phyloP scores from a whole-genome alignment of 2,888 invertebrate genomes.

The Pharmacophagus antenor region DNA sequence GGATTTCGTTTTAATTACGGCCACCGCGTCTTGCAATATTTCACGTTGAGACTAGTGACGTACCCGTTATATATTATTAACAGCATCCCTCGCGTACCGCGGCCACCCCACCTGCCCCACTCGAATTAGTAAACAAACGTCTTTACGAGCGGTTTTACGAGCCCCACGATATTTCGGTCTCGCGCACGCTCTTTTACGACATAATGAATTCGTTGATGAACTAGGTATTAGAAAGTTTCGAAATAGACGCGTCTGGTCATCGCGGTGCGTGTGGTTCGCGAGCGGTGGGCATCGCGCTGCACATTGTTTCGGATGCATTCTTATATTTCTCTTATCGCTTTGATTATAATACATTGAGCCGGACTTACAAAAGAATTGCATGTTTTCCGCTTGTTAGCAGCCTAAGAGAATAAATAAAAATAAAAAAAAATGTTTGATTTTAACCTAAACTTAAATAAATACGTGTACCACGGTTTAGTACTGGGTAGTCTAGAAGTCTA shows the following conservation, averaged over 20 bases:
- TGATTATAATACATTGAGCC: too few species aligned
- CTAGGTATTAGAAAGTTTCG: slow-evolving; percentile 78
- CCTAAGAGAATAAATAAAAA: too few species aligned
- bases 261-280: slow-evolving; percentile 37
- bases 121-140: slow-evolving; percentile 81
- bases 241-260: slow-evolving; percentile 76
- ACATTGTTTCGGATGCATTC: neutral
- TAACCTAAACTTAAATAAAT: too few species aligned
- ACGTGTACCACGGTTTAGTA: too few species aligned
- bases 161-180: slow-evolving; percentile 79
- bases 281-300: neutral
- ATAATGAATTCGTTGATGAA: slow-evolving; percentile 82
- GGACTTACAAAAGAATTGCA: too few species aligned
- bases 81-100: slow-evolving; percentile 65
- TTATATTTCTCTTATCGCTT: neutral
- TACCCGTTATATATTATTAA: slow-evolving; percentile 52
- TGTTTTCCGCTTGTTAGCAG: too few species aligned
- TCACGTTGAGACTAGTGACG: slow-evolving; percentile 28
- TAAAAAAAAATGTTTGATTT: too few species aligned
- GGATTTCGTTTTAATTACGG: slow-evolving; percentile 2
- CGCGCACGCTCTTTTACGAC: slow-evolving; percentile 77
- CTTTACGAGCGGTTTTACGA: slow-evolving; percentile 80
- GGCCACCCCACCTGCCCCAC: slow-evolving; percentile 74
- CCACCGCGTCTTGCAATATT: slow-evolving; percentile 6
- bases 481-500: too few species aligned